Evolutionary conservation across 2,888 invertebrate genomes (phyloP), one percentile per base, ranked within the genome.

Genomic region (Agrochola lota): DNA sequence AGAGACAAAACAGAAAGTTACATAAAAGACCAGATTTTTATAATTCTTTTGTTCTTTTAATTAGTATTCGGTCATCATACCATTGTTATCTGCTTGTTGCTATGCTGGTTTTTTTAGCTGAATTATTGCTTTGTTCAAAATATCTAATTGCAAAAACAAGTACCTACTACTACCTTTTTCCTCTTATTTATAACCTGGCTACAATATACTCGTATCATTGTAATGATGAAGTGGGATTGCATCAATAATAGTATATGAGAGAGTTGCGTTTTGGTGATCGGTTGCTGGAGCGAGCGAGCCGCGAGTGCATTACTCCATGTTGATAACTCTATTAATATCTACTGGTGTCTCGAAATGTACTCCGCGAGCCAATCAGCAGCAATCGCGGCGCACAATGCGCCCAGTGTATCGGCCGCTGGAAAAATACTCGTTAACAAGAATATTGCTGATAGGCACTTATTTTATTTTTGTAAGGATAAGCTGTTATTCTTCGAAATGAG

Each of bases 261-360:
- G 55, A 71, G 17, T 55, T 40, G 60, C 26, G 43, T 77, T 76
- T 87, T 62, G 76, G 77, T 64, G 55, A 68, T 70, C 80, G 68
- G 74, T 67, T 73, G 79, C 76, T 79, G 79, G 77, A 78, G 81
- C 72, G 72, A 82, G 81, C 83, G 80, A 85, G 80, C 87, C 80
- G 85, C 77, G 90, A 93, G 95, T 95, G 88, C 95, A 91, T 94
- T 95, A 95, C 94, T 94, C 95, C 91, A 90, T 81, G 88, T 91
- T 95, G 95, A 96, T 96, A 95, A 95, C 90, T 94, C 94, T 95
- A 95, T 94, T 93, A 94, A 93, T 95, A 95, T 92, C 91, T 92
- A 91, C 91, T 92, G 87, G 91, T 91, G 92, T 93, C 92, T 93
- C 93, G 91, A 91, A 92, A 91, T 90, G 90, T 85, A 88, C 84